phyloP scores from a whole-genome alignment of 1,140 invertebrate genomes.

The Latrodectus geometricus region DNA sequence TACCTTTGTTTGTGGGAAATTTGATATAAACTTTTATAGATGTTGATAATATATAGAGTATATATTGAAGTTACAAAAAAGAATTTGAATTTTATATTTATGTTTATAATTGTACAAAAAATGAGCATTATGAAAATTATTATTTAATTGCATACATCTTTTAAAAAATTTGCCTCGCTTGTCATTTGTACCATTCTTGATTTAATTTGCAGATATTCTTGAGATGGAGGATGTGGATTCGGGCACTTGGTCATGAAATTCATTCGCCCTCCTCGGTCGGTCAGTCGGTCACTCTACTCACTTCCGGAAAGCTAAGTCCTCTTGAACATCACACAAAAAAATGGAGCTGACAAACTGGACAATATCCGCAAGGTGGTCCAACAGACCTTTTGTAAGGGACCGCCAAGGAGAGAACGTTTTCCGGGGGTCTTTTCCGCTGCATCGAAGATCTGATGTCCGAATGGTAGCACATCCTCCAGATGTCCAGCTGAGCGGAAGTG shows the following conservation, averaged over 20 bases:
- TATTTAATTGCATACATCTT: no score
- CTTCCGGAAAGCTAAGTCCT: neutral
- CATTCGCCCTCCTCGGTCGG: neutral
- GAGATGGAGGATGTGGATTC: no score
- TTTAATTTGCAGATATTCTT: no score
- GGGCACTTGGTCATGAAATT: neutral
- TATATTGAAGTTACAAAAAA: no score
- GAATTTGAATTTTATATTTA: no score
- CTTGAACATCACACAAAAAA: neutral
- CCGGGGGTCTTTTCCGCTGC: slow-evolving; percentile 4
- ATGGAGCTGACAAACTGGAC: neutral
- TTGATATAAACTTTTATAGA: no score
- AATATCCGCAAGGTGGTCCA: neutral
- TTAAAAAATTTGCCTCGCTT: no score
- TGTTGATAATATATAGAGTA: no score
- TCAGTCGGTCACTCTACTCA: slow-evolving; percentile 17
- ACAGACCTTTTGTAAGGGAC: neutral
- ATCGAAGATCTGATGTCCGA: slow-evolving; percentile 22
- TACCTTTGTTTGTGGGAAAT: no score
- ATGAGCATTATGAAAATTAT: no score
- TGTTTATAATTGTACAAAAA: no score
- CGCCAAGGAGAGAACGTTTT: neutral
- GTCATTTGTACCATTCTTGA: no score
- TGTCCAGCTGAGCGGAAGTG: slow-evolving; percentile 39
- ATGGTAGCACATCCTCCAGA: slow-evolving; percentile 35